Base-by-base conservation (phyloP, 1,140 invertebrate genomes). In the Harpegnathos saltator region DNA sequence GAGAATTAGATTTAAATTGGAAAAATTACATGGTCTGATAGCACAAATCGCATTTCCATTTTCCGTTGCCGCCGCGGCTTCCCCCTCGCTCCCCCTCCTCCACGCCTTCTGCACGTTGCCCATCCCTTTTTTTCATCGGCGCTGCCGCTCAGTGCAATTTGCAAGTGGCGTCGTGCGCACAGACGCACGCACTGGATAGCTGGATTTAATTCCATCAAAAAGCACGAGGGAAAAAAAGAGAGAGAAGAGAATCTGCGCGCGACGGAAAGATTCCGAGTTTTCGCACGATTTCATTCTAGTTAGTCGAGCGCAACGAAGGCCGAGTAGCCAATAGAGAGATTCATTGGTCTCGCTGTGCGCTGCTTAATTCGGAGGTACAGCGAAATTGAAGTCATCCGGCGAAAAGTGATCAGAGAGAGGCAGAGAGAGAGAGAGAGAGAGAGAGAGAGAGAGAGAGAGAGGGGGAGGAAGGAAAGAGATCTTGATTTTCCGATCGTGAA, bases 1-100 rank as follows among this genome's bases (percentile, higher is more conserved):
- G 54, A 50, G 38, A 83, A 88, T 88, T 85, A 83, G 77, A 89
- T 88, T 88, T 77, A 78, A 82, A 89, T 85, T 85, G 83, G 44
- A 69, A 85, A 88, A 89, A 89, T 88, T 88, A 85, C 73, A 62
- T 71, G 68, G 38, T 29, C 50, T 72, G 66, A 84, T 81, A 65
- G n/a, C n/a, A 62, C 50, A 82, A 84, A 85, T 84, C 38, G 44
- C 69, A 63, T 87, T 66, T 88, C 85, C 69, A 71, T 85, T 82
- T 77, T 52, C 52, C 72, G 52, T 69, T 24, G 14, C 54, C 29
- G 74, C 74, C 65, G 38, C 3, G 38, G 38, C 38, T 29, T 38
- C 3, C 15, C 33, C 11, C 29, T n/a, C n/a, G n/a, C n/a, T n/a
- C 19, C 22, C 1, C 17, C 38, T 29, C 72, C 17, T 4, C 22